phyloP scores from a whole-genome alignment of 1,140 invertebrate species.

The Heterodera carotae region DNA sequence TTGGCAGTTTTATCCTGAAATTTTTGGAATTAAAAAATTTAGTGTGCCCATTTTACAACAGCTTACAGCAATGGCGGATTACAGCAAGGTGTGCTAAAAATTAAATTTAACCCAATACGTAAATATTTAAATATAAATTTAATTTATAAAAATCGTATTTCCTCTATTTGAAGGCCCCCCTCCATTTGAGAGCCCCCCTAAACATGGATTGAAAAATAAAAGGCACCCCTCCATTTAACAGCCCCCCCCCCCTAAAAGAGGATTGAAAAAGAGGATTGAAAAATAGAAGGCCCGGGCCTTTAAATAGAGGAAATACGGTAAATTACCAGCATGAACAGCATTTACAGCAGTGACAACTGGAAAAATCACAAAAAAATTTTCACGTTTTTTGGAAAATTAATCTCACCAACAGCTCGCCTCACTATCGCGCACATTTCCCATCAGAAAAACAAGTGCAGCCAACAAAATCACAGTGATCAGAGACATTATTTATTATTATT shows the following conservation, averaged over 20 bases:
- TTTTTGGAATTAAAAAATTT: neutral
- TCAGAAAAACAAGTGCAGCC: neutral
- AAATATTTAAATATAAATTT: too few species aligned
- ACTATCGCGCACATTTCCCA: constrained; percentile 5
- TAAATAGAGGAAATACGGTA: too few species aligned
- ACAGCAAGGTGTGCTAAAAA: constrained; percentile 24
- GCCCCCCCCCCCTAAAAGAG: neutral
- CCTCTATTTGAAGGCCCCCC: too few species aligned
- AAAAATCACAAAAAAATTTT: neutral
- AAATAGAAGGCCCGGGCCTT: too few species aligned
- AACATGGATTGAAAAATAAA: neutral
- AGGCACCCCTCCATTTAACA: too few species aligned
- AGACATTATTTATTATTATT: neutral
- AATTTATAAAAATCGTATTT: neutral
- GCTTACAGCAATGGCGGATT: constrained; percentile 29
- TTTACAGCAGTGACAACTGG: constrained; percentile 31
- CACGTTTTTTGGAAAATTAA: neutral
- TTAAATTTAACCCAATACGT: too few species aligned
- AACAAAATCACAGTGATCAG: neutral
- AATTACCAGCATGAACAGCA: constrained; percentile 33
- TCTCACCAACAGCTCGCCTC: neutral
- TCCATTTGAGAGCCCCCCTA: too few species aligned
- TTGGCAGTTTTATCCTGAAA: neutral
- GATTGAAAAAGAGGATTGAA: neutral
- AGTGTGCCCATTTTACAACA: neutral